Conservation (phyloP, 2,888 invertebrate species). For the Brachyopa scutellaris region DNA sequence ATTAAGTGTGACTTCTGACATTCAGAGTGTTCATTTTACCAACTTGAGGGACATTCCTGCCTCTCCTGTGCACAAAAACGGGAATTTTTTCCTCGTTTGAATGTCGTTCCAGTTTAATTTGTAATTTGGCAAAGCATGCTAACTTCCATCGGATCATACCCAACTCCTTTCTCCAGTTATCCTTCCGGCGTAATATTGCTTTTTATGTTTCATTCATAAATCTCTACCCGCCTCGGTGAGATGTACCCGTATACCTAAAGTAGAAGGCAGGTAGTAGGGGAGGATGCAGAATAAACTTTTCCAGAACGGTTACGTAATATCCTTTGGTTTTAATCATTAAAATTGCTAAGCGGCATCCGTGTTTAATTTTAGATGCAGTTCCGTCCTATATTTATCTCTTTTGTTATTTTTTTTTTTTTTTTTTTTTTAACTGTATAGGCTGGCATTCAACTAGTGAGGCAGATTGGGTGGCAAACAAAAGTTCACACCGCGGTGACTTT, state of each 20-base stretch:
- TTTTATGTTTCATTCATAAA: constrained; percentile 62
- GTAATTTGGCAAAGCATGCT: no score
- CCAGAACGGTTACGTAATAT: constrained; percentile 62
- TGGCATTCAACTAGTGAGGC: constrained; percentile 61
- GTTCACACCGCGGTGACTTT: constrained; percentile 32
- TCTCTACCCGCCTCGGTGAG: constrained; percentile 15
- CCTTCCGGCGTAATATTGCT: constrained; percentile 41
- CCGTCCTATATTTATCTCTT: constrained; percentile 13
- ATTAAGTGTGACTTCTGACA: constrained; percentile 31
- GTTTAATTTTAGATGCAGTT: constrained; percentile 15
- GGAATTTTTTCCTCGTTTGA: neutral
- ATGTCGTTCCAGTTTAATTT: constrained; percentile 21
- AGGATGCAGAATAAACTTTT: constrained; percentile 30
- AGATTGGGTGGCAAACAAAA: neutral
- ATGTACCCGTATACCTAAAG: neutral
- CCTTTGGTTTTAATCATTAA: constrained; percentile 33
- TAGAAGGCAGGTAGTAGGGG: neutral
- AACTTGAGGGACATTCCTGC: neutral
- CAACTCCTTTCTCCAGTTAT: constrained; percentile 26
- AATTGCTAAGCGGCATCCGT: constrained; percentile 35
- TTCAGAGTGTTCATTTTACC: constrained; percentile 22
- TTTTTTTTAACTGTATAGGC: neutral
- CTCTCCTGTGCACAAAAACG: neutral
- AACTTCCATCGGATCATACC: constrained; percentile 1
- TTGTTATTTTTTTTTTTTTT: neutral